These are phyloP conservation scores for Dryobates pubescens DNA, from an alignment of 2,797 vertebrate species.

Conservation along the genomic window DNA sequence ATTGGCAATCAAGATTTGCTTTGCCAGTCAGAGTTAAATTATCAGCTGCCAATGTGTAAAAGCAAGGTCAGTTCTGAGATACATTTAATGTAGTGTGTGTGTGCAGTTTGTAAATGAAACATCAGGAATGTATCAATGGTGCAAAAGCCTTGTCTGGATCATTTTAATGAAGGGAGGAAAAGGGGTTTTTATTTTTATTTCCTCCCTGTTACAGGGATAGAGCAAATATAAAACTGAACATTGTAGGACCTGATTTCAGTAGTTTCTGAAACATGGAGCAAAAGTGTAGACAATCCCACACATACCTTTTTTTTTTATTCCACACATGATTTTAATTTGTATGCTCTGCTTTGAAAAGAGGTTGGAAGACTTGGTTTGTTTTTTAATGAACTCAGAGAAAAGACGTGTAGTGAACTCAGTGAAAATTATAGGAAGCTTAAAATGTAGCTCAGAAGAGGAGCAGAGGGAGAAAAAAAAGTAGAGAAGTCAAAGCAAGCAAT, in stretches of 20 bases:
- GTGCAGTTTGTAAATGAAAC: slow-evolving; percentile 44
- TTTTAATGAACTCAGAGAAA: slow-evolving; percentile 4
- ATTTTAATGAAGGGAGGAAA: slow-evolving; percentile 75
- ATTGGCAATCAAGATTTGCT: slow-evolving; percentile 75
- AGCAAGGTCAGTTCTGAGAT: slow-evolving; percentile 63
- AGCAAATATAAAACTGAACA: slow-evolving; percentile 27
- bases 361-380: background rate
- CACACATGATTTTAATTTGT: slow-evolving; percentile 11
- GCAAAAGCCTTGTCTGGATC: slow-evolving; percentile 93
- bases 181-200: slow-evolving; percentile 8
- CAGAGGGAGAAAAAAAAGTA: background rate
- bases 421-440: background rate
- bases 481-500: background rate
- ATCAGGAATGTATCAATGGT: slow-evolving; percentile 68
- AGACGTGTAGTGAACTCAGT: background rate
- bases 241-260: slow-evolving; percentile 11
- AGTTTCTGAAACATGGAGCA: slow-evolving; percentile 42
- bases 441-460: background rate
- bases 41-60: slow-evolving; percentile 53
- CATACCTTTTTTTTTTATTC: slow-evolving; percentile 13
- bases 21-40: slow-evolving; percentile 69
- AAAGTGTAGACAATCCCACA: slow-evolving; percentile 38
- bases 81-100: slow-evolving; percentile 62
- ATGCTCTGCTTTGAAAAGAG: slow-evolving; percentile 6
- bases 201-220: slow-evolving; percentile 63